phyloP scores from a whole-genome alignment of 2,113 vertebrate species.

The Leuciscus idus region DNA sequence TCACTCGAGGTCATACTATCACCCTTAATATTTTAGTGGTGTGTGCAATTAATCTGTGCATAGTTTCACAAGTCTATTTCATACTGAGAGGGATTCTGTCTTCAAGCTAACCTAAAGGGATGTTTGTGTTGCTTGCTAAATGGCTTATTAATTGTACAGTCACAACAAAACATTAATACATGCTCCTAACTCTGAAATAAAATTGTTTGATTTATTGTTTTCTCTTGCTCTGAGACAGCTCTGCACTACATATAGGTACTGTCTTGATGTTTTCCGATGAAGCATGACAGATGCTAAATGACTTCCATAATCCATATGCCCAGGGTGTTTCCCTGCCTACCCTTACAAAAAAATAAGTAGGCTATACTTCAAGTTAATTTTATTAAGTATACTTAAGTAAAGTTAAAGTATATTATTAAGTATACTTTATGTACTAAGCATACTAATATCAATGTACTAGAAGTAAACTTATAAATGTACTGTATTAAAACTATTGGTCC shows the following conservation, averaged over 20 bases:
- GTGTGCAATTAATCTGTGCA: conserved; percentile 56
- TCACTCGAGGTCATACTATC: conserved; percentile 50
- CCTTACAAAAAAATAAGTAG: too few species aligned
- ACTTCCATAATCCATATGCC: neutral
- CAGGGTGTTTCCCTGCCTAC: too few species aligned
- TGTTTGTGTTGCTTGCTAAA: conserved; percentile 38
- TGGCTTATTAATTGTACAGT: conserved; percentile 54
- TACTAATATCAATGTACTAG: too few species aligned
- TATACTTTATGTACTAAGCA: too few species aligned
- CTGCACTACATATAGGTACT: neutral
- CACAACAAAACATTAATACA: conserved; percentile 44
- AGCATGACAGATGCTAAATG: neutral
- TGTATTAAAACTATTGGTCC: too few species aligned
- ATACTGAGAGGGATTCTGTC: conserved; percentile 32
- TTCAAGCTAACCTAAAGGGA: conserved; percentile 37
- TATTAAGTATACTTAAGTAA: too few species aligned
- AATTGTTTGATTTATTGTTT: conserved; percentile 24
- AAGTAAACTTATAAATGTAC: too few species aligned
- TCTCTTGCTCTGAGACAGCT: neutral
- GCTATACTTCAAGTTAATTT: too few species aligned
- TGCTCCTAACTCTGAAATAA: conserved; percentile 7
- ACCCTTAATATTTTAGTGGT: conserved; percentile 49
- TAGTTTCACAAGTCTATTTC: conserved; percentile 30
- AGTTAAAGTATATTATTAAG: too few species aligned
- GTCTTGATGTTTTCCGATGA: neutral